Evolutionary conservation across 1,140 invertebrate species (phyloP), one percentile per base, ranked within the genome.

Genomic region (Pogonomyrmex barbatus): DNA sequence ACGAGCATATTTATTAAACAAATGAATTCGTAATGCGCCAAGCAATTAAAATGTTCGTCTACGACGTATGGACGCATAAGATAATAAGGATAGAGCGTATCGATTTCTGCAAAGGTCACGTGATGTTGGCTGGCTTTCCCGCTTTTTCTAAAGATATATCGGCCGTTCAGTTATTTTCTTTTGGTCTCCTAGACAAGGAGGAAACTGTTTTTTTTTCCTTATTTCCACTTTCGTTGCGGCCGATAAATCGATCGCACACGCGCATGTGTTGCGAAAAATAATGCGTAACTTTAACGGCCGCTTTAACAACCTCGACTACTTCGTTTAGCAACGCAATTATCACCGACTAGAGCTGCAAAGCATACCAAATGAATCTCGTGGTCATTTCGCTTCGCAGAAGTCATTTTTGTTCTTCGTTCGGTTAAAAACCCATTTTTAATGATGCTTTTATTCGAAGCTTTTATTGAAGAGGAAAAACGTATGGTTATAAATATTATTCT

Each of bases 91-190:
- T 54, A 52, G 60, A 81, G 36, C 56, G 42, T 87, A 88, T 88
- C 60, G 85, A 88, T 88, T 88, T 87, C 30, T 68, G 54, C 52
- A 82, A 88, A 87, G 85, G 85, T 88, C 77, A 81, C 78, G 78
- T 81, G 78, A 81, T 81, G 68, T 52, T 58, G 33, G 58, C 63
- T 42, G 36, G 73, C 71, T 78, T 62, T 71, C 36, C 65, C 76
- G 67, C 86, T 68, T 85, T 70, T 87, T 85, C 84, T 85, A 85
- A 81, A 81, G 78, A 81, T 81, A 81, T 17, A 81, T 71, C 65
- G 65, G 50, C 65, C 78, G 65, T 81, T n/a, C 39, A 81, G 78
- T 81, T 68, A 81, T 81, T 81, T 81, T 81, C 78, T 81, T 81
- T 81, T 81, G 39, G 78, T 81, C 78, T 56, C 78, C 36, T 70